A percentile compares a stretch with the other conserved stretches of the same genome.
These are phyloP conservation scores for Prinia subflava DNA, from an alignment of 2,113 vertebrate species.

Conservation along the genomic window DNA sequence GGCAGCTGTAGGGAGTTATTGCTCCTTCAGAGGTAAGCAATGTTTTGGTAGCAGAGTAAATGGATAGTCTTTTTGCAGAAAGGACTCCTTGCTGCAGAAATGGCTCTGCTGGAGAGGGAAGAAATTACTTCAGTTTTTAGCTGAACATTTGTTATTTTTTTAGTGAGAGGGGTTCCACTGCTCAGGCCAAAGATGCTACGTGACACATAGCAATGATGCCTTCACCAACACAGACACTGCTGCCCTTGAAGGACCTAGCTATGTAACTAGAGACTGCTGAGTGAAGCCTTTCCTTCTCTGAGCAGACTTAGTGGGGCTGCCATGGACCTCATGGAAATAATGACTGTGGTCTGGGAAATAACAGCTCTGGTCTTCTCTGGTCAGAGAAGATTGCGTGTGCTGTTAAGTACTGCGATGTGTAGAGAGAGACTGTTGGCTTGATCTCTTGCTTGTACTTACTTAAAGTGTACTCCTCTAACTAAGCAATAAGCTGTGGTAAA, in stretches of 20 bases:
- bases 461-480: not conserved
- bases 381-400: not conserved
- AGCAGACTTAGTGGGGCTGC: not conserved
- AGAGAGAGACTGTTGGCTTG: not conserved
- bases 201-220: not conserved
- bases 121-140: not conserved
- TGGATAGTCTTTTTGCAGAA: not conserved
- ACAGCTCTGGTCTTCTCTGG: not conserved
- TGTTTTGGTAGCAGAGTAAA: not conserved
- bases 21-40: not conserved
- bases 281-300: not conserved
- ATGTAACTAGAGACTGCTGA: not conserved
- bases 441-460: not conserved
- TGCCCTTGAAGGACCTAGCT: not conserved
- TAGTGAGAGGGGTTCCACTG: not conserved
- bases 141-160: not conserved
- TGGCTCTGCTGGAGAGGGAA: not conserved
- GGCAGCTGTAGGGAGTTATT: not conserved
- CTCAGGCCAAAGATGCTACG: not conserved
- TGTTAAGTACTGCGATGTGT: not conserved
- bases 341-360: not conserved
- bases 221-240: not conserved
- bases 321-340: not conserved
- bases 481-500: constrained; percentile 32
- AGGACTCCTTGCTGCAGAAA: not conserved